Base-by-base conservation (phyloP, 30 jellyfish, hydroid and myxozoan species). In the Euphysa ruthae region DNA sequence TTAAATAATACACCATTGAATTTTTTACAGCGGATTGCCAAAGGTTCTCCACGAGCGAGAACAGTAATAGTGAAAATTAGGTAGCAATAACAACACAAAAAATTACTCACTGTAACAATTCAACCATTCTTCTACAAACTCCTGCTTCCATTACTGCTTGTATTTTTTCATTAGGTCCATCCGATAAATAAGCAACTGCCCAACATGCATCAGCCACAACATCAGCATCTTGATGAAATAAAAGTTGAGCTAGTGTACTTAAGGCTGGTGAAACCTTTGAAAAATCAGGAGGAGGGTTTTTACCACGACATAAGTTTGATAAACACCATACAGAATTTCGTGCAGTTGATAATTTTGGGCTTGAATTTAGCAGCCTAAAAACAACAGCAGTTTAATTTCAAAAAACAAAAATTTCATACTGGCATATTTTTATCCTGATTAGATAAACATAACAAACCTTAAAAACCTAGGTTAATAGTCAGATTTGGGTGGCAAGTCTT, bases 71-170 rank as follows among this genome's bases (percentile, higher is more conserved):
- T 7, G 21, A 7, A 7, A 51, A 51, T 12, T 8, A 8, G 13
- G 20, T 18, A 20, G 24, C 16, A n/a, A n/a, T n/a, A n/a, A n/a
- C n/a, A n/a, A n/a, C n/a, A n/a, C n/a, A n/a, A n/a, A n/a, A n/a
- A n/a, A n/a, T n/a, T 4, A 79, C 93, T 74, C 60, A 90, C 98
- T 55, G 38, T 26, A 90, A 61, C 14, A 90, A 74, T 30, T 90
- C 98, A 21, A 90, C 98, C 20, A 90, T 83, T 61, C 98, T 58
- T 43, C 98, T 54, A 70, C 98, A 90, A 4, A 90, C 95, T 29
- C 98, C 98, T 38, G 95, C 95, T 61, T 90, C 95, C 32, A 90
- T 90, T 28, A 90, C 98, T 32, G 98, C 93, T 60, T 90, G 95
- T 34, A 90, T 80, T 61, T 90, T 90, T 55, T 82, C 69, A 61